Percentiles rank a stretch among this genome's conserved stretches.
Evolutionary conservation across 2,113 vertebrate species (phyloP).

Genomic region (Actenoides lindsayi): DNA sequence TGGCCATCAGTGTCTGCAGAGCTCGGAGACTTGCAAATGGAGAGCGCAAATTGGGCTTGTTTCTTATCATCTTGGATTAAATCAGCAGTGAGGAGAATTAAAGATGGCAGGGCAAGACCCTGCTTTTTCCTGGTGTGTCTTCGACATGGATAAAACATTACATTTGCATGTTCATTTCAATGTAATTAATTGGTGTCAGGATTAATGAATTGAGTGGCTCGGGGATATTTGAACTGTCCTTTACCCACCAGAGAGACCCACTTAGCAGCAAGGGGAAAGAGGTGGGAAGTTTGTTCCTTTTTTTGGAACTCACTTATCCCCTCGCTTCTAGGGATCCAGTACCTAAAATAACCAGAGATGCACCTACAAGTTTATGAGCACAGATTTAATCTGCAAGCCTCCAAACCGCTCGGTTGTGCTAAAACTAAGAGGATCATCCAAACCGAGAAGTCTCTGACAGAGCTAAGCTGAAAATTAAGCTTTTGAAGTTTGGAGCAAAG

Average conservation of each 20-base stretch:
- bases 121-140: neutral
- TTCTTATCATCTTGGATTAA: neutral
- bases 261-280: neutral
- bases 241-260: neutral
- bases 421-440: neutral
- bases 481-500: neutral
- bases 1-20: neutral
- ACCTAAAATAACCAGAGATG: neutral
- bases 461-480: neutral
- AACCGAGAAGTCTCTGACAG: neutral
- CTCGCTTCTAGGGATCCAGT: neutral
- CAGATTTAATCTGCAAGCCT: neutral
- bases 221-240: neutral
- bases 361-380: neutral
- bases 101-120: neutral
- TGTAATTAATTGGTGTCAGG: constrained; percentile 1
- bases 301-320: neutral
- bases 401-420: neutral
- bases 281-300: neutral
- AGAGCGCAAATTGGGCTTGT: neutral
- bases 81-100: neutral
- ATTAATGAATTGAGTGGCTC: neutral
- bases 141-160: neutral
- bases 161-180: neutral
- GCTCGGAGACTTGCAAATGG: neutral